Percentiles rank a stretch among this genome's conserved stretches.
Conservation (phyloP, 2,113 vertebrate genomes). For the Alexandromys fortis region DNA sequence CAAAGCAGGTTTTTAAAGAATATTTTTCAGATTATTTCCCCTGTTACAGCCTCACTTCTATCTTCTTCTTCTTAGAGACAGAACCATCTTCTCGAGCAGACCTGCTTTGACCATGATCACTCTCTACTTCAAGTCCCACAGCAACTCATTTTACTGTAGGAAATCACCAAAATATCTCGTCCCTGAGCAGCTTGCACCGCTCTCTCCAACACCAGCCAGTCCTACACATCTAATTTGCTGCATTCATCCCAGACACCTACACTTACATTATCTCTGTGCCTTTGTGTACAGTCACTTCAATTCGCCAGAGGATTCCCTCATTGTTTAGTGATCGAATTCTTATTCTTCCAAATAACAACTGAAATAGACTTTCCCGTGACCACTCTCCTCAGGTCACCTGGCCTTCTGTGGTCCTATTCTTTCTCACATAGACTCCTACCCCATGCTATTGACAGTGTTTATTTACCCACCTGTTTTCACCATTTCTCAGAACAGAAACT, state of each 20-base stretch:
- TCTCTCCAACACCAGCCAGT: neutral
- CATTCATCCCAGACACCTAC: neutral
- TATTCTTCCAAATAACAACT: conserved; percentile 30
- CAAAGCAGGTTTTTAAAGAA: neutral
- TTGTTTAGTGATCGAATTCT: conserved; percentile 36
- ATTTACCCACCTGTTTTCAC: neutral
- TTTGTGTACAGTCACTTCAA: neutral
- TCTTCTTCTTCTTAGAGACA: neutral
- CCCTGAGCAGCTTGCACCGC: neutral
- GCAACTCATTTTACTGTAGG: neutral
- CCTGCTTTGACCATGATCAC: neutral
- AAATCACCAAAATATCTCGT: neutral
- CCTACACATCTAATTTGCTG: neutral
- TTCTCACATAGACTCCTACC: neutral
- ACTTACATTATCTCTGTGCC: neutral
- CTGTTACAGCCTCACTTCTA: neutral
- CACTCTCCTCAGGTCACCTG: neutral
- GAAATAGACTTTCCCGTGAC: neutral
- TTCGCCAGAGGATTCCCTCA: neutral
- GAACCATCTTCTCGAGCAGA: conserved; percentile 4
- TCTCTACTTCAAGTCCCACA: neutral
- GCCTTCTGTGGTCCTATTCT: neutral
- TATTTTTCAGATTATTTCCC: neutral
- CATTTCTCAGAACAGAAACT: neutral
- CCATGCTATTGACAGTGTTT: neutral